Percentiles rank a stretch among this genome's conserved stretches.
Conservation (phyloP, 2,888 invertebrate species). For the Drosophila lacicola region DNA sequence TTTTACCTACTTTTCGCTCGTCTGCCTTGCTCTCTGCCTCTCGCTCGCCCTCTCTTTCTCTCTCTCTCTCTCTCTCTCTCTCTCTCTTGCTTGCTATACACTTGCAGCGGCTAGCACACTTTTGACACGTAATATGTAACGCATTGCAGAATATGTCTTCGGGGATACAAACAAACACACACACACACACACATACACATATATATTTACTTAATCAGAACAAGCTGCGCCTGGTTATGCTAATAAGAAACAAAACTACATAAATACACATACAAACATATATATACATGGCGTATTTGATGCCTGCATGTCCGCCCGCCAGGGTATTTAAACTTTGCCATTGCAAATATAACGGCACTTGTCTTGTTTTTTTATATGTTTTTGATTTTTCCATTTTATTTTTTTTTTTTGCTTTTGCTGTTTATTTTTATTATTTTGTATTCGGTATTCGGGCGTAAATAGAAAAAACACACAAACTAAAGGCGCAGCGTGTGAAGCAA, state of each 20-base stretch:
- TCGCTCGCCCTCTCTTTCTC: too few species aligned
- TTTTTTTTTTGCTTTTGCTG: constrained; percentile 9
- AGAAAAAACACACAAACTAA: constrained; percentile 36
- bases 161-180: background rate
- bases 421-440: constrained; percentile 27
- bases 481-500: constrained; percentile 65
- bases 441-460: constrained; percentile 23
- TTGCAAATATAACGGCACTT: background rate
- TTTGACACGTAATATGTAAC: background rate
- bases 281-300: background rate
- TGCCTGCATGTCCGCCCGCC: too few species aligned
- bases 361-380: constrained; percentile 2
- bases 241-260: background rate
- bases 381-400: constrained; percentile 19
- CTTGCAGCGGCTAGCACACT: background rate
- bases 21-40: background rate
- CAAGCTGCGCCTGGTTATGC: too few species aligned
- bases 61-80: background rate
- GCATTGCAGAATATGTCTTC: background rate
- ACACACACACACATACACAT: background rate
- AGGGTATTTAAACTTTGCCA: background rate
- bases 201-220: too few species aligned
- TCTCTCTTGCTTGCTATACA: background rate
- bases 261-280: too few species aligned
- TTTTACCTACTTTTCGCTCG: constrained; percentile 70